Conservation (phyloP, 2,797 vertebrate genomes). For the Hephaestus fuliginosus region DNA sequence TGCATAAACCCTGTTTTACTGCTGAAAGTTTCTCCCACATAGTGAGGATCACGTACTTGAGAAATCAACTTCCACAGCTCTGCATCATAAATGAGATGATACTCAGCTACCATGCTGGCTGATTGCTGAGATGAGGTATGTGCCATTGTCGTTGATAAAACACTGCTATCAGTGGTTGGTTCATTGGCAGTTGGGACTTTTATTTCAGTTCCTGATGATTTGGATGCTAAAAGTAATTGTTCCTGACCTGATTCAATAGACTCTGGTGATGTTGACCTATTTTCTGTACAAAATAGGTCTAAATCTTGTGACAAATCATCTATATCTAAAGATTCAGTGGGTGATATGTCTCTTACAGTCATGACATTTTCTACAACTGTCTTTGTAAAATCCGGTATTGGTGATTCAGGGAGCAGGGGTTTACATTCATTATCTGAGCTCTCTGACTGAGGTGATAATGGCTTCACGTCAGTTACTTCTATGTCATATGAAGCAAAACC, state of each 20-base stretch:
- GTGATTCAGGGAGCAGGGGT: constrained; percentile 46
- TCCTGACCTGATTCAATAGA: constrained; percentile 43
- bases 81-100: constrained; percentile 63
- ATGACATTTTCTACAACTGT: constrained; percentile 25
- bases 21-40: constrained; percentile 70
- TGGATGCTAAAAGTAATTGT: background rate
- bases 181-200: constrained; percentile 2
- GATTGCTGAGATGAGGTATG: constrained; percentile 29
- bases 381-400: constrained; percentile 44
- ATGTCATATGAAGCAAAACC: constrained; percentile 28
- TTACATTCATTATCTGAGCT: constrained; percentile 37
- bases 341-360: constrained; percentile 26
- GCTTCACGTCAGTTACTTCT: constrained; percentile 17
- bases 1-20: constrained; percentile 67
- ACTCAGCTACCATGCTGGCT: constrained; percentile 35
- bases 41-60: constrained; percentile 79
- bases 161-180: background rate
- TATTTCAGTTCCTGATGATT: constrained; percentile 1
- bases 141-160: constrained; percentile 9
- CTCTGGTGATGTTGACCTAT: constrained; percentile 58
- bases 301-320: constrained; percentile 34
- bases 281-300: constrained; percentile 28
- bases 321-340: constrained; percentile 49
- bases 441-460: constrained; percentile 53
- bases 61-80: constrained; percentile 74